phyloP scores from a whole-genome alignment of 1,140 invertebrate genomes.

The Drosophila ercepeae region DNA sequence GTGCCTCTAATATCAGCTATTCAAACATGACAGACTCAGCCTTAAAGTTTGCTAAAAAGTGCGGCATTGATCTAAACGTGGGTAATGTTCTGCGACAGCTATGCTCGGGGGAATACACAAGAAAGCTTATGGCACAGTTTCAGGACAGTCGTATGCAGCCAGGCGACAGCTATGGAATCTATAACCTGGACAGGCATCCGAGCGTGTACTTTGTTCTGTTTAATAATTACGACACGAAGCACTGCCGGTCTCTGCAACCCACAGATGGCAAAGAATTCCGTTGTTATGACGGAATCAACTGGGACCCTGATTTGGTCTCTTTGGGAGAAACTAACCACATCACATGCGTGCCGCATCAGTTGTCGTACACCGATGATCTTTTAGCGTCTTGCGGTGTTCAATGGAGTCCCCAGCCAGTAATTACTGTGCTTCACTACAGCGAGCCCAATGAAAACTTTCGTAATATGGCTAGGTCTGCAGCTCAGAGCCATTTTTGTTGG shows the following conservation, averaged over 20 bases:
- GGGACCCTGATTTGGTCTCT: neutral
- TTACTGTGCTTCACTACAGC: constrained; percentile 4
- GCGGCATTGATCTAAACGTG: constrained; percentile 6
- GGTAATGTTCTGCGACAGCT: constrained; percentile 2
- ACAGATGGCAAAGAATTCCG: constrained; percentile 10
- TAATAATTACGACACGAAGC: neutral
- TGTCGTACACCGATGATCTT: constrained; percentile 7
- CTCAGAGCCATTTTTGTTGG: neutral
- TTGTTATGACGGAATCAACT: constrained; percentile 9
- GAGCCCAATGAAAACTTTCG: neutral
- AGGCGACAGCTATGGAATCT: constrained; percentile 9
- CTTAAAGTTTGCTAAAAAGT: constrained; percentile 4
- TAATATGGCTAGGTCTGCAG: neutral
- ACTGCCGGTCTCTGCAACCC: constrained; percentile 3
- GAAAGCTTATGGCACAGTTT: neutral
- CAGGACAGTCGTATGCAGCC: neutral
- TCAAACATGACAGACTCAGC: constrained; percentile 6
- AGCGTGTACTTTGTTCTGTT: constrained; percentile 17
- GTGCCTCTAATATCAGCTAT: neutral
- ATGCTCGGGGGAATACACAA: neutral
- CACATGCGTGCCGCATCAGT: constrained; percentile 3
- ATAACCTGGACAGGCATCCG: constrained; percentile 10
- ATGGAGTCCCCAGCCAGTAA: neutral
- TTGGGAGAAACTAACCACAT: constrained; percentile 1
- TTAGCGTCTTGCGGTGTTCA: neutral